Conservation (phyloP, 2,113 vertebrate species). For the Microcebus jonahi region DNA sequence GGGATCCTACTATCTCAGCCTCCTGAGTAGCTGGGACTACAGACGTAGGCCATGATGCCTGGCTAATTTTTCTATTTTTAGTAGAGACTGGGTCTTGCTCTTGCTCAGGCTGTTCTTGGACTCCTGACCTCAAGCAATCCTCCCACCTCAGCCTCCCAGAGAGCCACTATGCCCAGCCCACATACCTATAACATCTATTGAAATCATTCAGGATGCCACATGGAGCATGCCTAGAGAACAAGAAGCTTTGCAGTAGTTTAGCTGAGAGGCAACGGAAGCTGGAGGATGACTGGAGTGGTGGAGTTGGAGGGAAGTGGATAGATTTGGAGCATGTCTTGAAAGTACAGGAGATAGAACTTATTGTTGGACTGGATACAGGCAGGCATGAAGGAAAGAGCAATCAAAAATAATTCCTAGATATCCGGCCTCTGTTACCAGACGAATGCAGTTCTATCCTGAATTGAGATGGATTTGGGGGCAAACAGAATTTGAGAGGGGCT, state of each 20-base stretch:
- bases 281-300: not conserved
- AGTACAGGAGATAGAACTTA: not conserved
- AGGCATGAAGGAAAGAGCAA: not conserved
- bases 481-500: not conserved
- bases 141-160: no score
- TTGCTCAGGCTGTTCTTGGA: no score
- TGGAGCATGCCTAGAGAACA: not conserved
- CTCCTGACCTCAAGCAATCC: no score
- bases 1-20: no score
- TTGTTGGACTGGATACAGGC: not conserved
- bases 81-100: no score
- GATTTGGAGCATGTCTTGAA: not conserved
- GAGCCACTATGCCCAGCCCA: no score
- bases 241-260: not conserved
- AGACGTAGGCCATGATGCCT: no score
- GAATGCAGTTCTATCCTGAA: not conserved
- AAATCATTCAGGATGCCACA: not conserved
- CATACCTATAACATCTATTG: no score
- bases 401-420: not conserved
- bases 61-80: no score
- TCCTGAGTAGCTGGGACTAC: no score
- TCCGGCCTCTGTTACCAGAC: not conserved
- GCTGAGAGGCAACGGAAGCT: not conserved
- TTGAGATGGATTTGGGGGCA: not conserved
- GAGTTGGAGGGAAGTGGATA: not conserved